Evolutionary conservation across 2,888 invertebrate genomes (phyloP).

Genomic region (Limnephilus rhombicus): DNA sequence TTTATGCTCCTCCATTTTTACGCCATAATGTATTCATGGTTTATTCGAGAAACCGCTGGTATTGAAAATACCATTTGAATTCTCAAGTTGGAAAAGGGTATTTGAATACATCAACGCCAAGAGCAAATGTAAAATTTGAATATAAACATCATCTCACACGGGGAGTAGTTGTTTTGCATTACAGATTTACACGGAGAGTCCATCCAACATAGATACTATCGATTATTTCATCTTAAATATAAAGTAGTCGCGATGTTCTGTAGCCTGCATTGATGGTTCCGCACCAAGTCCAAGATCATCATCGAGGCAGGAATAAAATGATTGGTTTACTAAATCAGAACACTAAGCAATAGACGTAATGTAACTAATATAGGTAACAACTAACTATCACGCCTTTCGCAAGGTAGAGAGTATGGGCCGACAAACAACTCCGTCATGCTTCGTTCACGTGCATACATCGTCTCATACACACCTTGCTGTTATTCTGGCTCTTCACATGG

Average conservation of each 20-base stretch:
- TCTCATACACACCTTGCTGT: no score
- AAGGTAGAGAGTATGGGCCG: no score
- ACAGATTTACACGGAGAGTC: not conserved
- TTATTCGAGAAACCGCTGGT: not conserved
- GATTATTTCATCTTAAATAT: not conserved
- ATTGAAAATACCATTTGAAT: constrained; percentile 1
- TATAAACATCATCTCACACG: not conserved
- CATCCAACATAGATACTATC: not conserved
- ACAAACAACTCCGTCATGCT: no score
- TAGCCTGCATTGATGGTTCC: no score
- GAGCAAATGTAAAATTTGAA: not conserved
- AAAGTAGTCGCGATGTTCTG: no score
- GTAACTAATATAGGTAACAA: not conserved
- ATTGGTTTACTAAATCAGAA: no score
- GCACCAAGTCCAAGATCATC: no score
- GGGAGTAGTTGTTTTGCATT: not conserved
- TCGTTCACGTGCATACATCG: no score
- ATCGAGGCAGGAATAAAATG: no score
- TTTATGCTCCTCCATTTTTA: not conserved
- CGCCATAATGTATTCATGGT: not conserved
- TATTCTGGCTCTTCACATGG: no score
- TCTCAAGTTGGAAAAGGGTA: not conserved
- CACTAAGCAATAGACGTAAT: no score
- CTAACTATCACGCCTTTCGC: not conserved
- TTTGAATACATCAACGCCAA: not conserved